Evolutionary conservation across 92 coral and sea anemone species (phyloP).

Genomic region (Metridium senile): DNA sequence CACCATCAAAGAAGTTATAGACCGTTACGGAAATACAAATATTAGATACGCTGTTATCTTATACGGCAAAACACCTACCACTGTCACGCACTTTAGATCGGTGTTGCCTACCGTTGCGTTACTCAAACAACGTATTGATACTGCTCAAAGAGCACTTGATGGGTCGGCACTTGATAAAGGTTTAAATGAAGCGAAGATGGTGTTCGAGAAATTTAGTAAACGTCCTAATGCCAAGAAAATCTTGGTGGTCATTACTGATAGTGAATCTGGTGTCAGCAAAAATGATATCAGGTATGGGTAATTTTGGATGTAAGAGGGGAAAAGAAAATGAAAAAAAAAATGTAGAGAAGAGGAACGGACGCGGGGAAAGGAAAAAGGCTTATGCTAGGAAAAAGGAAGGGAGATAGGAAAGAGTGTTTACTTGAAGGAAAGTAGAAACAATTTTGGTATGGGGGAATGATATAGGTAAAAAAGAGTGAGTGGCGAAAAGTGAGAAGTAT

Average conservation of each 20-base stretch:
- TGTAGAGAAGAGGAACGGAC: too few species aligned
- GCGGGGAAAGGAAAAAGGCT: conserved; percentile 6
- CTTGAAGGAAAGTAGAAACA: background rate
- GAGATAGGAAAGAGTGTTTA: background rate
- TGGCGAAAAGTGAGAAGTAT: too few species aligned
- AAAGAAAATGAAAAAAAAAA: too few species aligned
- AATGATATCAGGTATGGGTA: conserved; percentile 44
- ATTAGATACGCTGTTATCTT: conserved; percentile 60
- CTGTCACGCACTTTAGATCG: conserved; percentile 38
- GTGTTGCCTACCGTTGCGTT: conserved; percentile 12
- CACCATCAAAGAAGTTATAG: conserved; percentile 63
- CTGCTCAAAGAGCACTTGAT: conserved; percentile 24
- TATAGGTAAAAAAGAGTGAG: too few species aligned
- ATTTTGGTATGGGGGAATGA: too few species aligned
- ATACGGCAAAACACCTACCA: conserved; percentile 42
- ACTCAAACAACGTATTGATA: conserved; percentile 25
- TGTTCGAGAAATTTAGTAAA: conserved; percentile 57
- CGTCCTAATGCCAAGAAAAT: conserved; percentile 77
- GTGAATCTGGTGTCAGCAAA: conserved; percentile 43
- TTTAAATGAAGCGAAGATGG: conserved; percentile 44
- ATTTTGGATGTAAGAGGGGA: too few species aligned
- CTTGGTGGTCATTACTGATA: conserved; percentile 77
- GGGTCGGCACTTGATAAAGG: conserved; percentile 60
- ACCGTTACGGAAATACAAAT: conserved; percentile 62
- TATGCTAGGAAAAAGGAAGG: background rate